Base-by-base conservation (phyloP, 1,140 invertebrate genomes). In the Zaprionus davidi region DNA sequence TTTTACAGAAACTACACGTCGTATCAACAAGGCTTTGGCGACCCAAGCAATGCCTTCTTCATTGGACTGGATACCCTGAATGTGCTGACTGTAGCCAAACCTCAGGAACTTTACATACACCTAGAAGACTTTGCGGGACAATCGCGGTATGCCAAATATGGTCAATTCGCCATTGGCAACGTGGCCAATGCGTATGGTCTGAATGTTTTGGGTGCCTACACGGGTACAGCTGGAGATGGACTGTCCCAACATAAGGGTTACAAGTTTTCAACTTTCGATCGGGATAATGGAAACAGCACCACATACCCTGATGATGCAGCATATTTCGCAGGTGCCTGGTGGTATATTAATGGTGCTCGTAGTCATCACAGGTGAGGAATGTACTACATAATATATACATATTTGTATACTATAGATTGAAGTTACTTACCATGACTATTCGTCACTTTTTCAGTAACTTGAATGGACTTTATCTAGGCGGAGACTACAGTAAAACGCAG, bases 241-340 rank as follows among this genome's bases (percentile, higher is more conserved):
- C 76, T 86, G 0, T 6, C 49, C 13, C 69, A 62, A 0, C 72
- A 76, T 20, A 63, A 49, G 5, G 57, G 60, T 31, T 55, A 56
- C 34, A 79, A 87, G 58, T 86, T 87, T 53, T 58, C 76, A 26
- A 86, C 83, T 0, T 86, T 66, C 13, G 82, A 86, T 28, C 20
- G 59, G 2, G 53, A 75, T 28, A 75, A 70, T 24, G 11, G 31
- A 31, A 31, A 31, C 7, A 22, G 20, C 2, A 24, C 57, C 2
- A 58, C 2, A 6, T 11, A 3, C 24, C 17, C 12, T 4, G 62
- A 70, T n/a, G 11, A 12, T 12, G 66, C 67, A 3, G 26, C 38
- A 2, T 9, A 56, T 3, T 70, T 38, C 17, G 58, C 59, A 1
- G 66, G 72, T 5, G 72, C 66, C 41, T 75, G 72, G 66, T 75